Percentiles rank a stretch among this genome's conserved stretches.
These are phyloP conservation scores for Palloptera scutellata DNA, from an alignment of 2,888 invertebrate genomes.

Conservation along the genomic window DNA sequence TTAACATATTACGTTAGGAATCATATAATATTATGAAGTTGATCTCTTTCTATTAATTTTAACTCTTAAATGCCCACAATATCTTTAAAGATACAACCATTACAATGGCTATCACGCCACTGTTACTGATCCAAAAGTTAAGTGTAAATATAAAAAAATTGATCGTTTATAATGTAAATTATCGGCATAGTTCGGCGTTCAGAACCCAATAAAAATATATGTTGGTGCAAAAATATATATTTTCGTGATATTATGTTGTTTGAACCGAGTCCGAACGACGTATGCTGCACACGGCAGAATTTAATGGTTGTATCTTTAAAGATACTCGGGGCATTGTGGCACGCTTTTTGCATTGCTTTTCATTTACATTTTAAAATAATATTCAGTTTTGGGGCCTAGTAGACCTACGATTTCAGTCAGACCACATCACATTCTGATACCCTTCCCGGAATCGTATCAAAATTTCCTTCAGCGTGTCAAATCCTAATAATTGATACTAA, in stretches of 20 bases:
- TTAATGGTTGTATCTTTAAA: conserved; percentile 5
- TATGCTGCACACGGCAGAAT: background rate
- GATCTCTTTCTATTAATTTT: no score
- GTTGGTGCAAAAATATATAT: no score
- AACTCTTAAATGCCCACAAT: conserved; percentile 11
- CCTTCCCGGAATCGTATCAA: no score
- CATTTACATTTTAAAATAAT: background rate
- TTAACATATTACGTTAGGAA: no score
- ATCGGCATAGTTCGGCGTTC: background rate
- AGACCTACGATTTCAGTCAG: background rate
- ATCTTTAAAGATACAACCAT: conserved; percentile 12
- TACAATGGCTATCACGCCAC: background rate
- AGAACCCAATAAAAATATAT: background rate
- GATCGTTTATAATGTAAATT: background rate
- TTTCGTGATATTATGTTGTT: background rate
- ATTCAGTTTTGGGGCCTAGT: background rate
- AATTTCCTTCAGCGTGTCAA: no score
- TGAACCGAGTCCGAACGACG: background rate
- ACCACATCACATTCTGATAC: no score
- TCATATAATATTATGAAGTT: no score
- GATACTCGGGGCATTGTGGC: conserved; percentile 5
- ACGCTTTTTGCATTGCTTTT: background rate
- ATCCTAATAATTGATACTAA: no score
- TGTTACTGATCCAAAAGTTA: background rate
- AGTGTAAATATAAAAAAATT: background rate